Evolutionary conservation across 2,888 invertebrate genomes (phyloP).

Genomic region (Synanthedon tipuliformis): DNA sequence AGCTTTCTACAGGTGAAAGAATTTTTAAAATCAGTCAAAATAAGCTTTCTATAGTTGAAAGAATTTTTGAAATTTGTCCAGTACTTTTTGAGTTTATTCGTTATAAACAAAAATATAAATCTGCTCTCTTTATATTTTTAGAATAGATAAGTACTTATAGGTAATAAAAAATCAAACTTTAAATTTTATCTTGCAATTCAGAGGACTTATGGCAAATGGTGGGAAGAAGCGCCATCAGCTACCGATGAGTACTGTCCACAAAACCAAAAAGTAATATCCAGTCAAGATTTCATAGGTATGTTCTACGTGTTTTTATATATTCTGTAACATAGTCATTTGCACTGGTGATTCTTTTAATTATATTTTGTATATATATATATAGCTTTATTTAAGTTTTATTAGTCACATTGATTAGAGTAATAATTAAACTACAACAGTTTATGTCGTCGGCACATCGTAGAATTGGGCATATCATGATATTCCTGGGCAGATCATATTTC

Average conservation of each 20-base stretch:
- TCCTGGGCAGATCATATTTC: no score
- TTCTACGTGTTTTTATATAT: slow-evolving; percentile 2
- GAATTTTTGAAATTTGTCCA: no score
- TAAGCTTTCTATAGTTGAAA: no score
- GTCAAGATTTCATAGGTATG: slow-evolving; percentile 86
- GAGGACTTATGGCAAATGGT: slow-evolving; percentile 89
- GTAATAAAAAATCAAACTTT: neutral
- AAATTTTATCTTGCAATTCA: slow-evolving; percentile 26
- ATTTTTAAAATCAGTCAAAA: no score
- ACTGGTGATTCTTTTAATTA: neutral
- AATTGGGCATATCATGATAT: no score
- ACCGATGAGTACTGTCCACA: slow-evolving; percentile 79
- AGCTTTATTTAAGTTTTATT: no score
- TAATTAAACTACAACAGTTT: slow-evolving; percentile 7
- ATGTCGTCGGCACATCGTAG: no score
- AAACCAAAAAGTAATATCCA: slow-evolving; percentile 73
- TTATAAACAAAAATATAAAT: no score
- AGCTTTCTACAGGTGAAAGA: no score
- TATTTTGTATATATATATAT: neutral
- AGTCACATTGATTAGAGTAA: no score
- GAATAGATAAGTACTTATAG: neutral
- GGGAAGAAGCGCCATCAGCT: slow-evolving; percentile 82
- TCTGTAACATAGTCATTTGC: neutral
- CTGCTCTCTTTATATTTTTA: no score
- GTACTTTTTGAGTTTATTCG: no score